A percentile compares a stretch with the other conserved stretches of the same genome.
These are phyloP conservation scores for Pangasius larnaudii DNA, from an alignment of 2,797 vertebrate genomes.

Conservation along the genomic window DNA sequence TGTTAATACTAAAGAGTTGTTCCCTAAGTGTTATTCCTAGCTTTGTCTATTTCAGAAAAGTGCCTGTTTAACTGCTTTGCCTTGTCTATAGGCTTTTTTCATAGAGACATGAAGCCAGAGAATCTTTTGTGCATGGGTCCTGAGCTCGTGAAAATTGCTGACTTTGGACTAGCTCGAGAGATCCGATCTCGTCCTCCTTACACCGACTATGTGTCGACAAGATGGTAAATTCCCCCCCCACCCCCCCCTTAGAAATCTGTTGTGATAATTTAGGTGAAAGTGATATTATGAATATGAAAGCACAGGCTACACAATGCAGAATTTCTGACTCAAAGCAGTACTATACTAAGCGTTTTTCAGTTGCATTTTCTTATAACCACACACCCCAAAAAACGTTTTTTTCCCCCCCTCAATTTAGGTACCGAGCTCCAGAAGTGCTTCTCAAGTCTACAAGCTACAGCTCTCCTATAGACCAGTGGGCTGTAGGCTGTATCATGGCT, in stretches of 20 bases:
- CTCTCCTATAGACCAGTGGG: slow-evolving; percentile 96
- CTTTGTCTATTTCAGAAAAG: neutral
- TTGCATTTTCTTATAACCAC: neutral
- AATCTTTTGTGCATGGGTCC: slow-evolving; percentile 97
- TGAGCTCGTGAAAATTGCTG: slow-evolving; percentile 97
- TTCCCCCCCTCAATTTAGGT: slow-evolving; percentile 74
- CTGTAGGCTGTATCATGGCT: slow-evolving; percentile 97
- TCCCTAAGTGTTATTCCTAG: neutral
- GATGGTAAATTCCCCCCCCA: slow-evolving; percentile 80
- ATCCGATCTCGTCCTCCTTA: slow-evolving; percentile 96
- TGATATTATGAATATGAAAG: slow-evolving; percentile 50
- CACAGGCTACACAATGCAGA: neutral
- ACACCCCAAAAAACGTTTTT: no score
- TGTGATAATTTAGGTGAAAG: slow-evolving; percentile 62
- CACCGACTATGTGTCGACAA: slow-evolving; percentile 97
- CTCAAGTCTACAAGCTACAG: slow-evolving; percentile 90
- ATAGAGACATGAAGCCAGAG: slow-evolving; percentile 98
- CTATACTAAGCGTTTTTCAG: neutral
- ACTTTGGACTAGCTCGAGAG: slow-evolving; percentile 96
- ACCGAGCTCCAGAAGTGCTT: slow-evolving; percentile 95
- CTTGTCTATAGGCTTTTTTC: slow-evolving; percentile 89
- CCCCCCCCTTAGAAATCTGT: neutral
- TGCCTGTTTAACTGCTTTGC: slow-evolving; percentile 69
- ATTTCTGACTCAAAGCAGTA: neutral
- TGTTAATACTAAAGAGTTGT: neutral